Percentiles rank a stretch among this genome's conserved stretches.
phyloP scores from a whole-genome alignment of 2,888 invertebrate species.

The Pyralis farinalis region DNA sequence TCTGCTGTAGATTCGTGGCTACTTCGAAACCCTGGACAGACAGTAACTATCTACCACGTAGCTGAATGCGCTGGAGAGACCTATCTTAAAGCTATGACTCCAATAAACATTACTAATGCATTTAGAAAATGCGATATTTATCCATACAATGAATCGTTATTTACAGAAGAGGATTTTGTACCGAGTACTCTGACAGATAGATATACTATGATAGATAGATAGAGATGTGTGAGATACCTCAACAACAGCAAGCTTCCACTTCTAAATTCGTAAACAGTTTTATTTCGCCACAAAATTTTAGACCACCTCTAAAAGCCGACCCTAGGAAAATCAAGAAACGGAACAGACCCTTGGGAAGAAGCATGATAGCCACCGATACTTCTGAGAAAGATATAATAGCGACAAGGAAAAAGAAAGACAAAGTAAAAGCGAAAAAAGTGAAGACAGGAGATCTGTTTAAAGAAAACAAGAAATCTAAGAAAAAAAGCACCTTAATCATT shows the following conservation, averaged over 20 bases:
- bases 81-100: slow-evolving; percentile 14
- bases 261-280: too few species aligned
- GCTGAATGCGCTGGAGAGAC: slow-evolving; percentile 24
- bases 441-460: neutral
- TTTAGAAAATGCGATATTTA: slow-evolving; percentile 20
- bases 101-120: slow-evolving; percentile 31
- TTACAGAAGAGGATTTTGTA: slow-evolving; percentile 28
- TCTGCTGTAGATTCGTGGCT: slow-evolving; percentile 32
- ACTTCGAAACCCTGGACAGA: slow-evolving; percentile 40
- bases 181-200: slow-evolving; percentile 22
- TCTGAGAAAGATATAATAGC: neutral
- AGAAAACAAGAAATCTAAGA: neutral
- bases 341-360: too few species aligned
- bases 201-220: slow-evolving; percentile 20
- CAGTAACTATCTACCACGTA: slow-evolving; percentile 39
- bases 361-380: too few species aligned
- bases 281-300: too few species aligned
- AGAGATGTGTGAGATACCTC: too few species aligned
- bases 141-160: slow-evolving; percentile 27
- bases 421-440: neutral
- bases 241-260: too few species aligned
- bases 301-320: too few species aligned
- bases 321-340: too few species aligned
- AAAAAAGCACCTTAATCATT: neutral
- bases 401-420: neutral